Percentiles rank a stretch among this genome's conserved stretches.
These are phyloP conservation scores for Orthosia incerta DNA, from an alignment of 2,888 invertebrate species.

Conservation along the genomic window DNA sequence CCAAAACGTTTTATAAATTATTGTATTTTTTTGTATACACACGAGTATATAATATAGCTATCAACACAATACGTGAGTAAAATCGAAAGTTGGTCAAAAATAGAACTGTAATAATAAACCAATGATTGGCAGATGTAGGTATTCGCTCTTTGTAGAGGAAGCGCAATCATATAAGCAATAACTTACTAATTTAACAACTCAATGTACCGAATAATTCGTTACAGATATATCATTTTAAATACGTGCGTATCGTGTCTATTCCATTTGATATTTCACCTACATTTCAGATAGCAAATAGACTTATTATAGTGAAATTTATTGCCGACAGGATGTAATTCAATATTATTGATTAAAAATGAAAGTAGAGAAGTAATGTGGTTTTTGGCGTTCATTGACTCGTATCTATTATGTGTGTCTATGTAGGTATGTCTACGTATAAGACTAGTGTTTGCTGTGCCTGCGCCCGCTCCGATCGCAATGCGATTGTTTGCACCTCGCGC, in stretches of 20 bases:
- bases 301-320: conserved; percentile 60
- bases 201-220: conserved; percentile 55
- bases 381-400: conserved; percentile 44
- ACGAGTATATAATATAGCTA: conserved; percentile 45
- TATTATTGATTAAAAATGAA: conserved; percentile 63
- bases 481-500: conserved; percentile 55
- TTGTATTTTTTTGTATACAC: conserved; percentile 10
- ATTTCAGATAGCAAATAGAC: conserved; percentile 53
- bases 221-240: conserved; percentile 61
- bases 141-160: conserved; percentile 68
- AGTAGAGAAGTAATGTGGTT: conserved; percentile 49
- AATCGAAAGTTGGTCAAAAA: conserved; percentile 78
- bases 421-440: conserved; percentile 6
- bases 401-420: conserved; percentile 22
- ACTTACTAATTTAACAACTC: conserved; percentile 64
- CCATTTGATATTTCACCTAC: conserved; percentile 56
- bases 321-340: conserved; percentile 57
- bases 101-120: conserved; percentile 61
- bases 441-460: conserved; percentile 40
- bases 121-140: conserved; percentile 66
- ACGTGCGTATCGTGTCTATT: conserved; percentile 56
- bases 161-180: conserved; percentile 67
- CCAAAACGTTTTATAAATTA: too few species aligned
- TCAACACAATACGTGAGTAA: conserved; percentile 68
- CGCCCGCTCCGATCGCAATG: conserved; percentile 35